Conservation (phyloP, 2,888 invertebrate species). For the Dastarcus helophoroides region DNA sequence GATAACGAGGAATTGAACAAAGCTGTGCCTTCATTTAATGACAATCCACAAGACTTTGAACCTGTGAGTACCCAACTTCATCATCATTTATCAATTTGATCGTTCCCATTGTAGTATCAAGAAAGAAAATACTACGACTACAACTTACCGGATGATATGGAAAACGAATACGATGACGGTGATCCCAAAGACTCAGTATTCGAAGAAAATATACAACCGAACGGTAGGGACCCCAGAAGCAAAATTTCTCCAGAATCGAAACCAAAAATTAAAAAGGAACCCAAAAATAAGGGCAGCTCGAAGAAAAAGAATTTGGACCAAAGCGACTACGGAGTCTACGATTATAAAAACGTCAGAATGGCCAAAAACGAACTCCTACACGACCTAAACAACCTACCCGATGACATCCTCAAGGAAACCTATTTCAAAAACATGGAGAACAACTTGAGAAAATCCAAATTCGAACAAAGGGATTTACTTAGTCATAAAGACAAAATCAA, state of each 20-base stretch:
- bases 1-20: too few species aligned
- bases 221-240: conserved; percentile 31
- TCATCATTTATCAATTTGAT: too few species aligned
- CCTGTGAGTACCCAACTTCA: too few species aligned
- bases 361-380: conserved; percentile 30
- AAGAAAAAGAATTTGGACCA: conserved; percentile 29
- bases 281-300: conserved; percentile 13
- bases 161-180: not conserved
- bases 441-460: conserved; percentile 30
- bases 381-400: conserved; percentile 32
- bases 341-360: conserved; percentile 31
- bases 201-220: conserved; percentile 3
- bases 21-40: too few species aligned
- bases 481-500: conserved; percentile 29
- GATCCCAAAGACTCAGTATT: not conserved
- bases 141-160: too few species aligned
- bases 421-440: conserved; percentile 34
- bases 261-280: conserved; percentile 3
- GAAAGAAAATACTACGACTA: too few species aligned
- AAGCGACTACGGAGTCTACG: conserved; percentile 27
- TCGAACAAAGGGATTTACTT: conserved; percentile 33
- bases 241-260: conserved; percentile 14
- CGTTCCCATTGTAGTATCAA: too few species aligned
- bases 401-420: conserved; percentile 34
- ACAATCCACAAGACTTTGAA: too few species aligned